Base-by-base conservation (phyloP, 2,888 invertebrate genomes). In the Gymnosoma rotundatum region DNA sequence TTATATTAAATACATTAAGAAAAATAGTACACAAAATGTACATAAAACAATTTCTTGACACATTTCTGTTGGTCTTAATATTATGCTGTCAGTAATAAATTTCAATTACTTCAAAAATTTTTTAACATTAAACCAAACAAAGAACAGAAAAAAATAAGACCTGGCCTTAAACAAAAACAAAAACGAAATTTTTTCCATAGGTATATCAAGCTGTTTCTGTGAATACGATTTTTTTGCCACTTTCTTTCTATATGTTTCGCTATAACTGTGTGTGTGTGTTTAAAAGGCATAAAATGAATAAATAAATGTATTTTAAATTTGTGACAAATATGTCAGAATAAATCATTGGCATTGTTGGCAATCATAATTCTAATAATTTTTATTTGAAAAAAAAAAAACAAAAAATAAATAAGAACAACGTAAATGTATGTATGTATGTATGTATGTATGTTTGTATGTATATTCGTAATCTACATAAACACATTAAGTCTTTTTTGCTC, bases 311-410 rank as follows among this genome's bases (percentile, higher is more conserved):
- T 54, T 81, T 63, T 54, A 81, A 70, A 78, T 84, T 85, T 85
- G 72, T 85, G 86, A 82, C 87, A 85, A 80, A 86, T 83, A 86
- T 85, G 86, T 86, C 86, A 86, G 67, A 84, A 87, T 86, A 87
- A 87, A 86, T 87, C 86, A 87, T 83, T 76, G 83, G 69, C 86
- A 87, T 87, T 86, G 87, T 83, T 85, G 81, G 86, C 78, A 86
- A 85, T 85, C 86, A 87, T 86, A 87, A 87, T 87, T 87, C 84
- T 87, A 82, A 86, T 85, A 85, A 87, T 83, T 82, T 83, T 67
- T 72, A 63, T 66, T 16, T n/a, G n/a, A n/a, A n/a, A n/a, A n/a
- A n/a, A n/a, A n/a, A 48, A 3, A 48, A 48, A 48, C 4, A 12
- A 42, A 42, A 4, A 32, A 5, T 32, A 32, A 32, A 32, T 32